Conservation (phyloP, 2,888 invertebrate species). For the Ametastegia equiseti region DNA sequence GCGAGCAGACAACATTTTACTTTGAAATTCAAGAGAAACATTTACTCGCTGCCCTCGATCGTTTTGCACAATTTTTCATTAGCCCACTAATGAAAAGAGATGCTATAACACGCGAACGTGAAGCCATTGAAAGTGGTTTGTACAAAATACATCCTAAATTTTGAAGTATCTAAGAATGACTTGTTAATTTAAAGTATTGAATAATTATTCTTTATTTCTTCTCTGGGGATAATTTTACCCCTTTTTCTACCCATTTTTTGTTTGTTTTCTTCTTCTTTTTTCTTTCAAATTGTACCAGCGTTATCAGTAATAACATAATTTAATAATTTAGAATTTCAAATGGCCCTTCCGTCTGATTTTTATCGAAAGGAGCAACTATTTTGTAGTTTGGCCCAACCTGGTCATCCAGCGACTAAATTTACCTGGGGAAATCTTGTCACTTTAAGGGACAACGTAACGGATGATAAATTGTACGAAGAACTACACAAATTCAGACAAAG, state of each 20-base stretch:
- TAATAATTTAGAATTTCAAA: conserved; percentile 84
- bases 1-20: conserved; percentile 91
- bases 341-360: conserved; percentile 86
- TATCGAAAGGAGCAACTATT: conserved; percentile 88
- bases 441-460: conserved; percentile 82
- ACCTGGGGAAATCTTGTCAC: conserved; percentile 91
- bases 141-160: conserved; percentile 30
- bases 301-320: conserved; percentile 3
- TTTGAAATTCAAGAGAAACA: conserved; percentile 92
- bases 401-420: conserved; percentile 88
- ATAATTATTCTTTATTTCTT: background rate
- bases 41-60: conserved; percentile 87
- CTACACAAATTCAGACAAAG: conserved; percentile 86
- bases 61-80: conserved; percentile 93
- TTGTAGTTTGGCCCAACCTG: conserved; percentile 81
- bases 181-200: background rate
- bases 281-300: no score
- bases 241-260: background rate
- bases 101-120: conserved; percentile 90
- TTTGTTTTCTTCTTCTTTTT: no score
- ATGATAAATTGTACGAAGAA: conserved; percentile 82
- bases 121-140: conserved; percentile 91
- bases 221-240: background rate
- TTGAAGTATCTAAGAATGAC: background rate
- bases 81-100: conserved; percentile 90